Conservation (phyloP, 2,797 vertebrate species). For the Sebastes diploproa region DNA sequence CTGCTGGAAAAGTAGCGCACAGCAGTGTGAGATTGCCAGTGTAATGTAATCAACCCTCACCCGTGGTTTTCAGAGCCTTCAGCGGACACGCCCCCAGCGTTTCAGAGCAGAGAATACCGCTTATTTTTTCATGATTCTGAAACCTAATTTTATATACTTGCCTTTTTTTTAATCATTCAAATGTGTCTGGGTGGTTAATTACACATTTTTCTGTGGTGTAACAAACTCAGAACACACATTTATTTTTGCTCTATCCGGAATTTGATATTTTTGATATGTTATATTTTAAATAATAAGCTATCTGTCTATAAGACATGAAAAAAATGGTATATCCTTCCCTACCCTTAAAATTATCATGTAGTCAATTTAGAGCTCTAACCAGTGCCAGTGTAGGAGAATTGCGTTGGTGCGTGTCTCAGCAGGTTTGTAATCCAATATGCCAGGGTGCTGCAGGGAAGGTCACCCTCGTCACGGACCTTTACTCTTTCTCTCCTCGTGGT, state of each 20-base stretch:
- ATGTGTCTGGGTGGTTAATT: no score
- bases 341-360: background rate
- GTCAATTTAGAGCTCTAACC: background rate
- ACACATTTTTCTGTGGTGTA: no score
- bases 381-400: background rate
- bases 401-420: slow-evolving; percentile 16
- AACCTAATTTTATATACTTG: background rate
- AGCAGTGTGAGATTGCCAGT: background rate
- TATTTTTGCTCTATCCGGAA: no score
- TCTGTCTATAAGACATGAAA: background rate
- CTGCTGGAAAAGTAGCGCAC: no score
- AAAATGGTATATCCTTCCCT: background rate
- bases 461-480: slow-evolving; percentile 39
- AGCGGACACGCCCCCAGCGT: background rate
- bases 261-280: background rate
- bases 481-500: background rate
- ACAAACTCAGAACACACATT: no score
- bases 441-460: slow-evolving; percentile 53
- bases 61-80: background rate
- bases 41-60: background rate
- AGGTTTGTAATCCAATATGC: slow-evolving; percentile 63
- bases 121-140: background rate
- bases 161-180: background rate
- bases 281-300: background rate
- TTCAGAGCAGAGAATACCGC: background rate